phyloP scores from a whole-genome alignment of 1,140 invertebrate genomes.

The fruit fly (Drosophila melanogaster) region DNA sequence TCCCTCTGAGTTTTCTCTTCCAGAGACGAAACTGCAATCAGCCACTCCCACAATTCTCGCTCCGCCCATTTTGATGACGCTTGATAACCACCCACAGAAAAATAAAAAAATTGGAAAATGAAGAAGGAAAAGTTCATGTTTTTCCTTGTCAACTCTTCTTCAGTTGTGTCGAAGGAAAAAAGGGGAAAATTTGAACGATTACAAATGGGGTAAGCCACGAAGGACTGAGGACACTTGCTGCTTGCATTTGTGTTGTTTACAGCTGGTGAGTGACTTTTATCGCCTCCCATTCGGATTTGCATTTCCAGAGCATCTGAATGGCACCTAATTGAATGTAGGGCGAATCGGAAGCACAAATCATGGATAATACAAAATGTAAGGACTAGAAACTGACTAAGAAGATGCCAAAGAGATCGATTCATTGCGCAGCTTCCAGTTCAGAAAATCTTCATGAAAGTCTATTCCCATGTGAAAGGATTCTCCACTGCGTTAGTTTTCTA shows the following conservation, averaged over 20 bases:
- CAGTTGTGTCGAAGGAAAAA: neutral
- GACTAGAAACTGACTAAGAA: neutral
- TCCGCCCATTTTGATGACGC: constrained; percentile 27
- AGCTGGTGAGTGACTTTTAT: constrained; percentile 52
- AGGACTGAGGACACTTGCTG: constrained; percentile 10
- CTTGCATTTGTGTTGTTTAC: constrained; percentile 39
- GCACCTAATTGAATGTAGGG: constrained; percentile 1
- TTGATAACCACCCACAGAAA: constrained; percentile 12
- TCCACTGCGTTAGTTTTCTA: neutral
- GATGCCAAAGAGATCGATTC: neutral
- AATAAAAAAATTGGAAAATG: neutral
- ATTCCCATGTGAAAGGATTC: neutral
- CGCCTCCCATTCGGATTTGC: constrained; percentile 42
- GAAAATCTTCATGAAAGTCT: neutral
- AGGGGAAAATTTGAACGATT: neutral
- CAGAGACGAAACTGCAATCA: constrained; percentile 36
- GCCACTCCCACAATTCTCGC: constrained; percentile 10
- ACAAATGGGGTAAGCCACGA: neutral
- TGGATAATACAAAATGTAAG: neutral
- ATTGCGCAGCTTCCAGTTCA: neutral
- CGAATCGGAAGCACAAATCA: neutral
- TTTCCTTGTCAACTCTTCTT: constrained; percentile 20
- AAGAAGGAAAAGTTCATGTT: constrained; percentile 12
- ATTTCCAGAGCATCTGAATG: constrained; percentile 16
- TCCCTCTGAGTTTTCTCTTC: neutral